Evolutionary conservation across 2,113 vertebrate species (phyloP), one percentile per base, ranked within the genome.

Genomic region (Actinemys pallida): DNA sequence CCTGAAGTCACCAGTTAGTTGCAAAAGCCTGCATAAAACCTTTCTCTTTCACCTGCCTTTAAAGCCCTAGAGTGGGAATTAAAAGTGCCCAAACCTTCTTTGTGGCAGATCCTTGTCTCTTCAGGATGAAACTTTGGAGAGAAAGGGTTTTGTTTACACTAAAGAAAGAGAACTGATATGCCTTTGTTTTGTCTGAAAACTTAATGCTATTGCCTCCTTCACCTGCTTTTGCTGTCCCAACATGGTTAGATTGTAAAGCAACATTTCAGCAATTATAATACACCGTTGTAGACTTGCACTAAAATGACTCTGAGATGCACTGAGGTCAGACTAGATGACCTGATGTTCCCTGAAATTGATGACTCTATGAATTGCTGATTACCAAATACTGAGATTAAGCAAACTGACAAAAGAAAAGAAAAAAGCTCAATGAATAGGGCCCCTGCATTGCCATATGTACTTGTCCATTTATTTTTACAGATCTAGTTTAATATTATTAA

Each of bases 401-500:
- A 86, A 93, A n/a, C 6, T 57, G 47, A 72, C 62, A 65, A 35
- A 42, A 81, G 59, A 83, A 90, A 83, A 52, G 69, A 81, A 79
- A 90, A 90, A 39, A 72, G 42, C 35, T 1, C 19, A 62, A 39
- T 57, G 87, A 89, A 50, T 80, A 57, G 47, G 89, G 56, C 49
- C 72, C 29, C 5, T 80, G 65, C 72, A 35, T 93, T 52, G 75
- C 57, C 82, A 13, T 76, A 76, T 89, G 52, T 24, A 24, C 9
- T 93, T 90, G 56, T 94, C 90, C 52, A 49, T 85, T 85, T 19
- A 53, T 54, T 80, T 81, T 92, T 88, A 53, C 25, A 90, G 82
- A 90, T 75, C 79, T 16, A 8, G 54, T 27, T 3, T 52, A 39
- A 65, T 81, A 25, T 90, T 75, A 86, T 81, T 95, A 87, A 78